Percentiles rank a stretch among this genome's conserved stretches.
These are phyloP conservation scores for Enteromius treurensis DNA, from an alignment of 2,797 vertebrate genomes.

Conservation along the genomic window DNA sequence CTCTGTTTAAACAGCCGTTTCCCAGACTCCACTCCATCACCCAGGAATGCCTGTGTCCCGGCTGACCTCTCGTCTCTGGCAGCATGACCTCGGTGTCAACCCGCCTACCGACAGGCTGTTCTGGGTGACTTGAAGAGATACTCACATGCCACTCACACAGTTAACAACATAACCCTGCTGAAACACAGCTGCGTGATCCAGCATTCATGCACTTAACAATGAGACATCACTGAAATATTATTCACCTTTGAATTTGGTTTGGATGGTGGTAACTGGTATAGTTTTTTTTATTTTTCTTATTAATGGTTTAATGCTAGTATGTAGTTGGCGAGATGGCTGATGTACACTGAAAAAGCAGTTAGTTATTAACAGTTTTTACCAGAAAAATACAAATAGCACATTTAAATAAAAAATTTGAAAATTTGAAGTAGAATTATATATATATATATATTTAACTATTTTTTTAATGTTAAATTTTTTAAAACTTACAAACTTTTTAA, in stretches of 20 bases:
- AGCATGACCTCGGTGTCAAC: constrained; percentile 58
- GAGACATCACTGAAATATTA: neutral
- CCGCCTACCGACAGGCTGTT: constrained; percentile 54
- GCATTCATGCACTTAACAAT: neutral
- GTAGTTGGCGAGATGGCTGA: neutral
- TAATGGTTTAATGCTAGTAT: neutral
- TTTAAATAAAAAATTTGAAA: neutral
- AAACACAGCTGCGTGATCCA: constrained; percentile 15
- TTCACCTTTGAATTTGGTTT: neutral
- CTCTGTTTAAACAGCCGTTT: constrained; percentile 77
- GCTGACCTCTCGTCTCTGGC: constrained; percentile 44
- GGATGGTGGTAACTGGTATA: neutral
- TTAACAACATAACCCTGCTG: neutral
- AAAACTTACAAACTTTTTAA: too few species aligned
- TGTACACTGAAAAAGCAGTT: neutral
- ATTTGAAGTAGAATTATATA: neutral
- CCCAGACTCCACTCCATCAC: constrained; percentile 71
- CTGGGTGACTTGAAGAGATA: constrained; percentile 54
- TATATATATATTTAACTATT: too few species aligned
- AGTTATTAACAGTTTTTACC: neutral
- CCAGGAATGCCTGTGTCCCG: constrained; percentile 69
- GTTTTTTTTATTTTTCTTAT: neutral
- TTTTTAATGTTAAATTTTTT: too few species aligned
- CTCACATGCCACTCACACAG: constrained; percentile 50
- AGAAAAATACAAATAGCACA: neutral